phyloP scores from a whole-genome alignment of 37 sponge, comb jelly and placozoan genomes.

The Eunapius fragilis region DNA sequence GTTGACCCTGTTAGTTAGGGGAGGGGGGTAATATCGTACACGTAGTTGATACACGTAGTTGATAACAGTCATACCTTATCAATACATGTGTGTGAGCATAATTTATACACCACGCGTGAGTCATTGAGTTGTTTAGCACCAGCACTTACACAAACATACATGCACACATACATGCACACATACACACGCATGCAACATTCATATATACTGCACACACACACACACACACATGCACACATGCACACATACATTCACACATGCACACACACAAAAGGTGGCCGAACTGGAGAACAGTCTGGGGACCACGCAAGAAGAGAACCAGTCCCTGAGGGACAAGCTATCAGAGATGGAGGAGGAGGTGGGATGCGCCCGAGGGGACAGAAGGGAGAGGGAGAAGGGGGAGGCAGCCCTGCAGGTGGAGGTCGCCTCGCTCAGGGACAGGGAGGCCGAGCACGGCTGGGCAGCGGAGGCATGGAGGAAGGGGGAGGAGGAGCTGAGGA shows the following conservation, averaged over 20 bases:
- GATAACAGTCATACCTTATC: too few species aligned
- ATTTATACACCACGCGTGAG: too few species aligned
- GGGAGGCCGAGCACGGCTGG: background rate
- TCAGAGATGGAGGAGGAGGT: background rate
- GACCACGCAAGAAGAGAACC: background rate
- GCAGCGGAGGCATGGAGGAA: background rate
- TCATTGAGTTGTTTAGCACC: too few species aligned
- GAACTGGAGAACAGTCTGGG: constrained; percentile 20
- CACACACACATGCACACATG: background rate
- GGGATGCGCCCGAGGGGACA: background rate
- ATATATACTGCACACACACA: too few species aligned
- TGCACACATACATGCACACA: too few species aligned
- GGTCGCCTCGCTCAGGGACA: background rate
- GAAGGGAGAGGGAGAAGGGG: background rate
- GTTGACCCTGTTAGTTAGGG: too few species aligned
- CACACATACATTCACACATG: too few species aligned
- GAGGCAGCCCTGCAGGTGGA: constrained; percentile 1
- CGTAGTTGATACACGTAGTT: too few species aligned
- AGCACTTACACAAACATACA: too few species aligned
- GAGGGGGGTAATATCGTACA: too few species aligned
- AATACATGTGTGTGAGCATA: too few species aligned
- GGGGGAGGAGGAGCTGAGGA: background rate
- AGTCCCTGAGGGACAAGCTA: background rate
- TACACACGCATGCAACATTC: background rate
- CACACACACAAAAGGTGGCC: background rate